Percentiles rank a stretch among this genome's conserved stretches.
Conservation (phyloP, 2,797 vertebrate species). For the Odontamblyopus lacepedii region DNA sequence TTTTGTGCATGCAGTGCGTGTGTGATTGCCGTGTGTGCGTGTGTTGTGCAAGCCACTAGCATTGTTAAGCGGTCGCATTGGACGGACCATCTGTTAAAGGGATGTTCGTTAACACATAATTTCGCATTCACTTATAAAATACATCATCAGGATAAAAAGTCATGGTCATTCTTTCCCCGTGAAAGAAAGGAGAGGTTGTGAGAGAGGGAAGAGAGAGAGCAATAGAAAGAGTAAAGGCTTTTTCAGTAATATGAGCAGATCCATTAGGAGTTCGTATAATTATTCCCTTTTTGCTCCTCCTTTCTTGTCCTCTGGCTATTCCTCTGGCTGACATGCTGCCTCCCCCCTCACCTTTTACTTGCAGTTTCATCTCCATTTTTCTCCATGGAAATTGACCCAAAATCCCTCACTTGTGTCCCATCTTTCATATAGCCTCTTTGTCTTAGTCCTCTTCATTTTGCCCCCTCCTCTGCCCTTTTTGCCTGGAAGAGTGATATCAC, state of each 20-base stretch:
- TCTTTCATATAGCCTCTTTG: constrained; percentile 48
- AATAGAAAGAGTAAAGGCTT: constrained; percentile 63
- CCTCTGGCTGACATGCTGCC: constrained; percentile 56
- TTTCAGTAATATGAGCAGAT: constrained; percentile 74
- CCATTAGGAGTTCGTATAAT: constrained; percentile 75
- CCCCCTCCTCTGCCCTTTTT: constrained; percentile 32
- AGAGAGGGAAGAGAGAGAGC: constrained; percentile 20
- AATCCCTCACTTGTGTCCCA: constrained; percentile 58
- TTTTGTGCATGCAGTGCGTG: constrained; percentile 49
- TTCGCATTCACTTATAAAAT: constrained; percentile 82
- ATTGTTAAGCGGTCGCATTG: constrained; percentile 66
- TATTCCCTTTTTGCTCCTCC: constrained; percentile 65
- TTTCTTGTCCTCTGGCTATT: constrained; percentile 34
- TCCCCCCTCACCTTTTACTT: constrained; percentile 64
- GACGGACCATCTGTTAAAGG: constrained; percentile 82
- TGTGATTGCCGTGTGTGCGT: constrained; percentile 32
- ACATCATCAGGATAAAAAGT: constrained; percentile 81
- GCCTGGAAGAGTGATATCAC: constrained; percentile 35
- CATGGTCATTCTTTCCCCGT: constrained; percentile 83
- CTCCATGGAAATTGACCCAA: constrained; percentile 52
- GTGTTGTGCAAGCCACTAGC: constrained; percentile 65
- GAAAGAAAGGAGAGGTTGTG: constrained; percentile 59
- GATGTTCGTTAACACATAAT: constrained; percentile 82
- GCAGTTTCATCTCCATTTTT: constrained; percentile 48
- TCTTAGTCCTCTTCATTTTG: constrained; percentile 55